Evolutionary conservation across 2,888 invertebrate species (phyloP), one percentile per base, ranked within the genome.

Genomic region (Argyresthia albistria): DNA sequence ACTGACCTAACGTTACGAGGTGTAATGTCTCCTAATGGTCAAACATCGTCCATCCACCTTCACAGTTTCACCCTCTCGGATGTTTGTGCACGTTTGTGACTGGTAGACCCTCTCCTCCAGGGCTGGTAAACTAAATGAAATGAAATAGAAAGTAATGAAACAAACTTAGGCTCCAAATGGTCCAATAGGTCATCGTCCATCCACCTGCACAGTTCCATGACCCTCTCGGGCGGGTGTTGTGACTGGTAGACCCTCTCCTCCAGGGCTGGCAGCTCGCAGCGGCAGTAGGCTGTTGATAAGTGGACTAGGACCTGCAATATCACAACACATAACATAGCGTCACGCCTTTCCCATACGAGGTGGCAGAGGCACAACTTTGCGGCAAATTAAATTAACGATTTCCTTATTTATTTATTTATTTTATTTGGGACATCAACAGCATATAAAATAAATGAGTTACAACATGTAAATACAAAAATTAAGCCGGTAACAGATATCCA

Each of bases 211-310:
- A 93, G 81, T 54, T 92, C 89, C 57, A 95, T 89, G 54, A 95
- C 87, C 57, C 87, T 89, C 52, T 89, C 83, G 0, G 93, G 91
- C 51, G 89, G 80, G 58, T 91, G 89, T 7, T 86, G 86, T 0
- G 93, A 89, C 0, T 91, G 89, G 72, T 98, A 98, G 11, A 93
- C 82, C 53, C 90, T 90, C 77, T 98, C 98, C 57, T 97, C 94
- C 36, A 98, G 73, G 0, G 90, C 88, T 0, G 89, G 86, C 60
- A 94, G 89, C 59, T 96, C 92, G 69, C 97, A 97, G 68, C 98
- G 97, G 64, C 97, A 96, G 74, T 96, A 98, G 0, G 97, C 94
- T 0, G 98, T 98, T 0, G 97, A 97, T 0, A 98, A 93, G 70
- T 98, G 97, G 4, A 97, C 90, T 62, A 96, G 91, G 0, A 91